These are phyloP conservation scores for Vulpes lagopus DNA, from an alignment of 2,113 vertebrate species.

Conservation along the genomic window DNA sequence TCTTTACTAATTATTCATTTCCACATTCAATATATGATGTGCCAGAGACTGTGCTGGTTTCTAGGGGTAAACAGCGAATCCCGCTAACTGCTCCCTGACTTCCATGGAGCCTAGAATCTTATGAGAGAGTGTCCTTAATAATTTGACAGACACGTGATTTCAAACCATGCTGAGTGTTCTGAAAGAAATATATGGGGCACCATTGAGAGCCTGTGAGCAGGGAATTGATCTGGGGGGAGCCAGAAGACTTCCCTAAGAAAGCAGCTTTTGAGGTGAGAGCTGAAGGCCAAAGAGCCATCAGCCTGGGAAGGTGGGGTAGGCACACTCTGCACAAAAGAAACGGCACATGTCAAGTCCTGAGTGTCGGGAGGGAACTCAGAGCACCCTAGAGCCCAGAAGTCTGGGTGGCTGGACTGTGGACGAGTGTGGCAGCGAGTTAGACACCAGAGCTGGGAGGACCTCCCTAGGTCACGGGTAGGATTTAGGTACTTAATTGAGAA, in stretches of 20 bases:
- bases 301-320: neutral
- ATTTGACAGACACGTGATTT: neutral
- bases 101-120: neutral
- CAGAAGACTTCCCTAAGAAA: neutral
- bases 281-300: neutral
- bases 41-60: neutral
- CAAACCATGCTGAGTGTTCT: neutral
- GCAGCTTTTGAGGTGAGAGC: neutral
- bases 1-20: neutral
- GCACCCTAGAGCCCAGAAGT: neutral
- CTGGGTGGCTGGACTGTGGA: neutral
- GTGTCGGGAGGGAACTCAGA: neutral
- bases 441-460: neutral
- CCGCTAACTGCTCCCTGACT: neutral
- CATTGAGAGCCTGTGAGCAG: neutral
- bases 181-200: neutral
- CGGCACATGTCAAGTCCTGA: neutral
- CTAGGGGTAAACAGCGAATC: neutral
- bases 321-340: neutral
- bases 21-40: neutral
- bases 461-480: neutral
- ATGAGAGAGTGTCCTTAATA: neutral
- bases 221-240: neutral
- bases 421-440: neutral
- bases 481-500: neutral